These are phyloP conservation scores for Eurytoma adleriae DNA, from an alignment of 2,888 invertebrate genomes.

Conservation along the genomic window DNA sequence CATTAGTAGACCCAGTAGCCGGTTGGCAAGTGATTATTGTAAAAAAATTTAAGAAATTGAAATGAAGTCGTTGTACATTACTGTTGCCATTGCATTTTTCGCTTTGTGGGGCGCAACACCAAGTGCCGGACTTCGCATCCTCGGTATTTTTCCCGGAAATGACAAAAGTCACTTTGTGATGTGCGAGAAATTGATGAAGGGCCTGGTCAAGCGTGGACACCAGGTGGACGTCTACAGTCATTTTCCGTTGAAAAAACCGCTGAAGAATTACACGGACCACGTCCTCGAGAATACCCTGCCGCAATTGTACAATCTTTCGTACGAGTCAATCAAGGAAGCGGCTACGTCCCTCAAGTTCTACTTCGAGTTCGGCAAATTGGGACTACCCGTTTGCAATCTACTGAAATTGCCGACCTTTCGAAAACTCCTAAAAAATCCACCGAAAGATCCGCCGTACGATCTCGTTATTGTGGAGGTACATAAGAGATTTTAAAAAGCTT, in stretches of 20 bases:
- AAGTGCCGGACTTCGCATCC: constrained; percentile 46
- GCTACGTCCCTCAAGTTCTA: background rate
- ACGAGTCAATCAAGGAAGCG: constrained; percentile 24
- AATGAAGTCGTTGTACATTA: no score
- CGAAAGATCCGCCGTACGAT: constrained; percentile 67
- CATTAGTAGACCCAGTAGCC: no score
- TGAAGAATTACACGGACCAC: constrained; percentile 67
- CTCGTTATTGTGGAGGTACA: constrained; percentile 64
- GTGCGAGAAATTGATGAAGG: constrained; percentile 74
- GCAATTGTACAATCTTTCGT: constrained; percentile 65
- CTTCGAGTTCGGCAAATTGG: background rate
- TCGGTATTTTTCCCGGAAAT: constrained; percentile 76
- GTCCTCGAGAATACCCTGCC: constrained; percentile 61
- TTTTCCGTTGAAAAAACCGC: constrained; percentile 65
- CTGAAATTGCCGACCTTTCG: constrained; percentile 59
- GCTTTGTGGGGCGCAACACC: no score
- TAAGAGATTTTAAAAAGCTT: no score
- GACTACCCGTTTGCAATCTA: constrained; percentile 58
- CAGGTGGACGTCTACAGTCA: constrained; percentile 70
- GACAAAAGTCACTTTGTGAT: constrained; percentile 78
- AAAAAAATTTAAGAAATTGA: no score
- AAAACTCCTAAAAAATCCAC: constrained; percentile 60
- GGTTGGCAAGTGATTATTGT: no score
- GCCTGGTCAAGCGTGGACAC: no score
- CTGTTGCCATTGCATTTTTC: no score